Conservation (phyloP, 2,888 invertebrate species). For the Yponomeuta plumbellus region DNA sequence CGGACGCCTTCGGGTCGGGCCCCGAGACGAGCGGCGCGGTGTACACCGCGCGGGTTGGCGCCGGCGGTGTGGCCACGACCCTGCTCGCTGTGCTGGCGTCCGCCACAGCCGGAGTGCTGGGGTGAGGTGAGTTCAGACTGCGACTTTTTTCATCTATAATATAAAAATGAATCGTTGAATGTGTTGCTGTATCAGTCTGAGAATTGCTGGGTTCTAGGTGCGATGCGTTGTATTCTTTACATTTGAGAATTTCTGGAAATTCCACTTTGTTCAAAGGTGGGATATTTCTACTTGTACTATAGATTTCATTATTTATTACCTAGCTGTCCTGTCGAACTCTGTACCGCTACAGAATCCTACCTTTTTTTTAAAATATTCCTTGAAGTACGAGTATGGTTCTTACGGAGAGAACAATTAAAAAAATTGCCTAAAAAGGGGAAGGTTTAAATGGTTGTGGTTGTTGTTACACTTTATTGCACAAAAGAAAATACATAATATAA, state of each 20-base stretch:
- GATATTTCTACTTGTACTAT: no score
- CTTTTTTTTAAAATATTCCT: no score
- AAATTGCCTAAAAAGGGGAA: no score
- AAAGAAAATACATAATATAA: no score
- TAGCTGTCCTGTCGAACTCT: no score
- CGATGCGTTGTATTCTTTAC: not conserved
- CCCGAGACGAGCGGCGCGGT: constrained; percentile 39
- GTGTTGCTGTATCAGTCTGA: constrained; percentile 5
- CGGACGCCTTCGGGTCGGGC: constrained; percentile 46
- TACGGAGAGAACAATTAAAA: no score
- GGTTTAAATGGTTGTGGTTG: no score
- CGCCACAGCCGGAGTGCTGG: constrained; percentile 81
- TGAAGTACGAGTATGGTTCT: no score
- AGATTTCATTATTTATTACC: no score
- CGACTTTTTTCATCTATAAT: not conserved
- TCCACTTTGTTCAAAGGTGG: not conserved
- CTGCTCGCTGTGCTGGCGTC: constrained; percentile 80
- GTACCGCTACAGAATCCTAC: no score
- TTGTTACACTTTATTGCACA: no score
- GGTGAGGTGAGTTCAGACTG: constrained; percentile 81
- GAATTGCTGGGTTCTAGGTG: constrained; percentile 7
- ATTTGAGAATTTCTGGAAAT: not conserved
- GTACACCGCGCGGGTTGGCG: constrained; percentile 54
- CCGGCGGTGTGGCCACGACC: constrained; percentile 80
- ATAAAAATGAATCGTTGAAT: no score